Conservation (phyloP, 2,797 vertebrate genomes). For the Lagodon rhomboides region DNA sequence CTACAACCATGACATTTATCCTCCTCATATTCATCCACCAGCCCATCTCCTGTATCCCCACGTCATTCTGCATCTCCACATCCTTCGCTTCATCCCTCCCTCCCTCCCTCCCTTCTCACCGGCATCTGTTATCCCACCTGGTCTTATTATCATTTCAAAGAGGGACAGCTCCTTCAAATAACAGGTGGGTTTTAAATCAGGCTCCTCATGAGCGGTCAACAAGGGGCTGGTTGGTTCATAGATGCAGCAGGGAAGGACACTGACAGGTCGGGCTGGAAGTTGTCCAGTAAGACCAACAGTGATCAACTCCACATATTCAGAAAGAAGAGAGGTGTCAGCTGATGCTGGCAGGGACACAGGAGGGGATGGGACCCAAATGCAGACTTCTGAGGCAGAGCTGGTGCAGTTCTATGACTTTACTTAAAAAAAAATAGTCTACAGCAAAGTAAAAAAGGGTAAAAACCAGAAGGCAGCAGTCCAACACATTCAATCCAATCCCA, state of each 20-base stretch:
- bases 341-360: no score
- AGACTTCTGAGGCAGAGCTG: no score
- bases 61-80: constrained; percentile 10
- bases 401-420: no score
- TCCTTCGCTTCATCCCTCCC: constrained; percentile 1
- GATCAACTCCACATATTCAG: not conserved
- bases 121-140: constrained; percentile 76
- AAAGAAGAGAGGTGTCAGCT: not conserved
- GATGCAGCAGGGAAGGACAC: constrained; percentile 55
- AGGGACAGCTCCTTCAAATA: constrained; percentile 62
- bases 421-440: no score
- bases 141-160: constrained; percentile 85
- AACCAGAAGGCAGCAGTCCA: no score
- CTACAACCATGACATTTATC: constrained; percentile 7
- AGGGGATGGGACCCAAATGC: no score
- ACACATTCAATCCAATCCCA: no score
- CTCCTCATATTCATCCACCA: constrained; percentile 3
- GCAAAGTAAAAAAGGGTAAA: no score
- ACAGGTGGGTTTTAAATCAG: constrained; percentile 69
- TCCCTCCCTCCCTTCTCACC: constrained; percentile 50
- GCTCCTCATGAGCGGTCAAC: constrained; percentile 64
- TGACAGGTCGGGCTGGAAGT: constrained; percentile 27
- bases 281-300: constrained; percentile 13
- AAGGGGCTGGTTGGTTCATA: constrained; percentile 42
- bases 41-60: constrained; percentile 9